Evolutionary conservation across 1,140 invertebrate genomes (phyloP), one percentile per base, ranked within the genome.

Genomic region (Megalonaias nervosa): DNA sequence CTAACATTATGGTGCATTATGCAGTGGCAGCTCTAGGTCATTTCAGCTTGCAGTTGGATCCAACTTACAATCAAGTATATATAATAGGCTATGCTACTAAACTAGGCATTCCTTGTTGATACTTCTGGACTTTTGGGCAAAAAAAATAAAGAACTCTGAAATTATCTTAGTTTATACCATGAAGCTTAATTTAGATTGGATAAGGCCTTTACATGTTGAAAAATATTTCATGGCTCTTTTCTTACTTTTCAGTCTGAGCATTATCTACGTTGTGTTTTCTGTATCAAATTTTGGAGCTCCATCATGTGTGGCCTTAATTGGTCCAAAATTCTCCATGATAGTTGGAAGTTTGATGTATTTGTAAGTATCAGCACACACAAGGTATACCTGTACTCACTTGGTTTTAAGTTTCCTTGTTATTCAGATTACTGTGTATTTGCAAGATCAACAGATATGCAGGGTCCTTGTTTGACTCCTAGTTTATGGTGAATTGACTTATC

Each of bases 241-340:
- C 38, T 48, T 48, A 9, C 38, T 48, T 48, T 90, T 71, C 84
- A 91, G 91, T 79, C 92, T 98, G 85, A 95, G 96, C 12, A 95
- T 99, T 82, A 96, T 99, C 80, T 99, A 99, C 89, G 94, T 94
- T 1, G 94, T 95, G 2, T 95, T 99, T 85, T 95, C 97, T 0
- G 88, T 96, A 9, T 95, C 94, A 86, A 98, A 99, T 89, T 99
- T 97, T 97, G 87, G 97, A 86, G 95, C 97, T 2, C 97, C 98
- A 0, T 97, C 97, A 0, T 93, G 96, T 77, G 85, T 99, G 71
- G 94, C 94, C 67, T 89, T 96, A 70, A 94, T 95, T 0, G 97
- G 97, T 1, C 94, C 97, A 0, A 93, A 96, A 76, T 91, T 94
- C 1, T 94, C 96, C 1, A 98, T 99, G 94, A 85, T 98, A 16